Evolutionary conservation across 2,888 invertebrate genomes (phyloP).

Genomic region (Trachelus iudaicus): DNA sequence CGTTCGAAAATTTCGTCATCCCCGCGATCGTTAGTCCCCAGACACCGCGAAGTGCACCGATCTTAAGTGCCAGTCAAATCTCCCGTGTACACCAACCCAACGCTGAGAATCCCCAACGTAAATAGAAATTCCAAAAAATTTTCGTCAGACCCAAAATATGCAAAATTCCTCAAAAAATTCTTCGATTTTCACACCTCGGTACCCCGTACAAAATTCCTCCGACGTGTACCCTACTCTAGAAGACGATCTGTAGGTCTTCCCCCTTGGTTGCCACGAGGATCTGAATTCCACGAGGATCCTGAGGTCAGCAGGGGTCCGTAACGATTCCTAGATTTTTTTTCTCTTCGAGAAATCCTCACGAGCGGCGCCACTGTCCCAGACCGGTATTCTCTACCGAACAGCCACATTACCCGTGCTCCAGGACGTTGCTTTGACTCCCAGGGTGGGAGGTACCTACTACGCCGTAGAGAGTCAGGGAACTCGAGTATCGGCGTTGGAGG

Average conservation of each 20-base stretch:
- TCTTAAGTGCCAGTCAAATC: too few species aligned
- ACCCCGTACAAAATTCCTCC: not conserved
- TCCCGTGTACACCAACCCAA: too few species aligned
- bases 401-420: conserved; percentile 41
- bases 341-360: conserved; percentile 24
- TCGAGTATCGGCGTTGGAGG: not conserved
- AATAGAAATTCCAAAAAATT: too few species aligned
- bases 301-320: not conserved
- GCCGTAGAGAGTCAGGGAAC: conserved; percentile 24
- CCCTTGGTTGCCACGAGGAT: not conserved
- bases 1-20: not conserved
- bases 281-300: not conserved
- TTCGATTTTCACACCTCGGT: not conserved
- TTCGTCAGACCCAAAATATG: too few species aligned
- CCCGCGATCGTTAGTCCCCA: not conserved
- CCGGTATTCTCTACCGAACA: conserved; percentile 52
- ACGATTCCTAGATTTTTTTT: conserved; percentile 13
- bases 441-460: conserved; percentile 27
- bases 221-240: not conserved
- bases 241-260: not conserved
- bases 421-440: conserved; percentile 31
- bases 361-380: conserved; percentile 47
- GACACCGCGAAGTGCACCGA: too few species aligned
- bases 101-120: too few species aligned
- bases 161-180: not conserved